Base-by-base conservation (phyloP, 2,113 vertebrate genomes). In the Arothron firmamentum region DNA sequence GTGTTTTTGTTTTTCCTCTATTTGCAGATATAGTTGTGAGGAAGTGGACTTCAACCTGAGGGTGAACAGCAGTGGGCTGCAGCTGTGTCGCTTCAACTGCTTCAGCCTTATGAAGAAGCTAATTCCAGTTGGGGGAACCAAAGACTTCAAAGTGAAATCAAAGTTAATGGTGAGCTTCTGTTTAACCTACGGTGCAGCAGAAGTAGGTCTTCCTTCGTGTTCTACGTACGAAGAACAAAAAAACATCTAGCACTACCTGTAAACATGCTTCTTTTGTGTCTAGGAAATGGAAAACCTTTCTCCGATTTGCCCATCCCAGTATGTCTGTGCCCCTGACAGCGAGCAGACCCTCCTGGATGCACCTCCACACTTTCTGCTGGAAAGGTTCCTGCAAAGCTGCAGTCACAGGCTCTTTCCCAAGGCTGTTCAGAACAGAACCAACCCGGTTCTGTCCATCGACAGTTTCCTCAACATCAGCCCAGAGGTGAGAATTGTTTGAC, bases 101-200 rank as follows among this genome's bases (percentile, higher is more conserved):
- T 97, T 98, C 91, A 97, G 93, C 70, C 88, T 98, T 84, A 98
- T 99, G 96, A 99, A 98, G 88, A 99, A 99, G 78, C 90, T 95
- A 58, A 93, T 99, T 75, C 93, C 94, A 75, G 92, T 92, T 34
- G 96, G 95, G 49, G 94, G 96, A 59, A 94, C 94, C 65, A 92
- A 93, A 79, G 93, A 96, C 79, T 93, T 96, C 23, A 79, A 90
- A 13, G 90, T 99, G 73, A 98, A 95, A 79, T 94, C 97, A 50
- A 98, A 97, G 87, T 89, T 96, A 31, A 78, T 92, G 94, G 97
- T 98, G 79, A 81, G 91, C 62, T 11, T 31, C 61, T 3, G 12
- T 17, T 25, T 28, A 50, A 5, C 5, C 1, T 14, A 10, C 4
- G 5, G 2, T 6, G 9, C 28, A 15, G 2, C 23, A 8, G 13